Conservation (phyloP, 2,113 vertebrate genomes). For the Periophthalmus modestus region DNA sequence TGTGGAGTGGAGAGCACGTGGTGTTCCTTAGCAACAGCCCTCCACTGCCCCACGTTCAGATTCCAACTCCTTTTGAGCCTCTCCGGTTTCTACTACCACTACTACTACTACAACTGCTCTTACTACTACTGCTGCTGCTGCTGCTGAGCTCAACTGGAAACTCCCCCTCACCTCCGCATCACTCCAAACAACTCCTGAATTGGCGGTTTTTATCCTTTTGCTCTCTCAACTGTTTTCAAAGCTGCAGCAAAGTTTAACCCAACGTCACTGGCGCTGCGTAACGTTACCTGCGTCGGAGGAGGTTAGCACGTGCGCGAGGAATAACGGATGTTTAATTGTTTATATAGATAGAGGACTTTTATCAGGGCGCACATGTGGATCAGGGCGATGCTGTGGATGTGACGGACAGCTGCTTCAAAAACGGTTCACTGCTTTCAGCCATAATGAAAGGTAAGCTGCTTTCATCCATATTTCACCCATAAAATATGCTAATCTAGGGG, state of each 20-base stretch:
- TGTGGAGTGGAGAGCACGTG: slow-evolving; percentile 76
- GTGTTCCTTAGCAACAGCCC: slow-evolving; percentile 59
- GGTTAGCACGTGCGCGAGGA: background rate
- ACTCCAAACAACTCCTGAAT: slow-evolving; percentile 3
- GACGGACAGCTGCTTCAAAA: slow-evolving; percentile 46
- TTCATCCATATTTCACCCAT: background rate
- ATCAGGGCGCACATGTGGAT: slow-evolving; percentile 28
- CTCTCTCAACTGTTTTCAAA: background rate
- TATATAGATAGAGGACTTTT: too few species aligned
- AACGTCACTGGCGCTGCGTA: slow-evolving; percentile 5
- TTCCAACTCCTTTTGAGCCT: slow-evolving; percentile 39
- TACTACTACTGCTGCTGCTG: slow-evolving; percentile 23
- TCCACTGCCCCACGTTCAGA: slow-evolving; percentile 62
- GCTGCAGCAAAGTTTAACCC: slow-evolving; percentile 13
- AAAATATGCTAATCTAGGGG: background rate
- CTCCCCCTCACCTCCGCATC: slow-evolving; percentile 51
- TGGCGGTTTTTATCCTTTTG: background rate
- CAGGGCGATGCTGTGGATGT: slow-evolving; percentile 70
- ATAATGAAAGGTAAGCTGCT: slow-evolving; percentile 77
- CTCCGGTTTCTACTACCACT: slow-evolving; percentile 19
- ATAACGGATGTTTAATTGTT: slow-evolving; percentile 33
- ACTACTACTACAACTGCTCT: background rate
- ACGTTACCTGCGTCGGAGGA: slow-evolving; percentile 41
- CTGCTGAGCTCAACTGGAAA: slow-evolving; percentile 26
- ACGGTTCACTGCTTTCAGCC: slow-evolving; percentile 34